Conservation (phyloP, 1,140 invertebrate genomes). For the Drosophila arizonae region DNA sequence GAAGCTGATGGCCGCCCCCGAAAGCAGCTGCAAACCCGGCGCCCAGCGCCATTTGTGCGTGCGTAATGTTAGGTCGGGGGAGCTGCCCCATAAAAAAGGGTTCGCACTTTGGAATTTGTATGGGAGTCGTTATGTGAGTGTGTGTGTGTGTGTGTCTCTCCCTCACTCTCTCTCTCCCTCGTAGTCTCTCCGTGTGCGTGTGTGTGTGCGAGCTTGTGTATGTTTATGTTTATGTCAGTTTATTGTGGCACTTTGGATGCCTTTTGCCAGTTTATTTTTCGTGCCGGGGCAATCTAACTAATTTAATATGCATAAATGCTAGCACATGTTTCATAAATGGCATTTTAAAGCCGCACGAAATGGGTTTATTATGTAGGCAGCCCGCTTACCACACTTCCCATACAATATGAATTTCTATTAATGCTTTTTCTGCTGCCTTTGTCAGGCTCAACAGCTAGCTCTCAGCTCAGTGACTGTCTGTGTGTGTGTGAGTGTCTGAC, state of each 20-base stretch:
- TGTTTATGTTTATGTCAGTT: conserved; percentile 36
- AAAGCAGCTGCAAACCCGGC: conserved; percentile 39
- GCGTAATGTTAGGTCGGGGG: conserved; percentile 43
- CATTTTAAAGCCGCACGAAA: conserved; percentile 74
- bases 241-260: conserved; percentile 49
- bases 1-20: conserved; percentile 13
- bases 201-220: conserved; percentile 12
- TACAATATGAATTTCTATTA: conserved; percentile 60
- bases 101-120: conserved; percentile 51
- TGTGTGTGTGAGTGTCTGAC: conserved; percentile 31
- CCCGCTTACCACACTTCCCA: conserved; percentile 32
- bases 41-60: conserved; percentile 45
- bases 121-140: not conserved
- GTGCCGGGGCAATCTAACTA: conserved; percentile 56
- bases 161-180: too few species aligned
- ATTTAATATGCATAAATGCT: conserved; percentile 81
- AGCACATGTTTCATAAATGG: conserved; percentile 79
- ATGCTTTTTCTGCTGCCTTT: conserved; percentile 31
- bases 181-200: not conserved
- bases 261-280: conserved; percentile 67
- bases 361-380: conserved; percentile 67
- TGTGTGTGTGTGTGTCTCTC: conserved; percentile 4
- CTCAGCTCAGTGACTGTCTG: conserved; percentile 2
- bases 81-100: conserved; percentile 71
- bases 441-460: conserved; percentile 4